Base-by-base conservation (phyloP, 2,797 vertebrate species). In the Brachymystax lenok region DNA sequence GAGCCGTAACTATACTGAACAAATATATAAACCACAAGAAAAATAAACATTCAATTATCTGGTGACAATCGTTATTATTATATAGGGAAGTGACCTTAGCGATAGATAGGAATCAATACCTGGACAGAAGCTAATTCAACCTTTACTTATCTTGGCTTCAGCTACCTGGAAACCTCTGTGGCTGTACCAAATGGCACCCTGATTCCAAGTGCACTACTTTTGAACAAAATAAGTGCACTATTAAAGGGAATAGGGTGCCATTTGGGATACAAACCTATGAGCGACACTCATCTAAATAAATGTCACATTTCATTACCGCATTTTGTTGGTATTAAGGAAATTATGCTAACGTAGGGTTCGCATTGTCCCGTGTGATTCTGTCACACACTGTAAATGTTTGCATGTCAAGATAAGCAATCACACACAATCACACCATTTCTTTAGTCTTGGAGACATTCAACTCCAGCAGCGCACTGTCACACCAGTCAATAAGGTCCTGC, bases 151-250 rank as follows among this genome's bases (percentile, higher is more conserved):
- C 35, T 70, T 27, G 71, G 40, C 50, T 61, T 21, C 30, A 33
- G 72, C 78, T 64, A 77, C 69, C n/a, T 77, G 30, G 13, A 24
- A 30, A 35, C 17, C 64, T 77, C 10, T 77, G 73, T 73, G 33
- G 5, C 33, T 35, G 30, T 4, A 30, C 30, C 30, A 30, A 30
- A 30, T 30, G 33, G 33, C 33, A 35, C 33, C 33, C 33, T 35
- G 6, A 5, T 35, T 35, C 33, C 33, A 35, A 35, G 5, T 4
- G 5, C 33, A 35, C 5, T 35, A 35, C 5, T 35, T 35, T 6
- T 35, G 33, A 35, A 5, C 33, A 6, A 35, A 35, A 6, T 0
- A 35, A 35, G 5, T 35, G 5, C 33, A 35, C 33, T 35, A 6
- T n/a, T 35, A 35, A 35, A 35, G 5, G 30, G 30, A 35, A 35